Evolutionary conservation across 2,113 vertebrate species (phyloP).

Genomic region (Daboia siamensis): DNA sequence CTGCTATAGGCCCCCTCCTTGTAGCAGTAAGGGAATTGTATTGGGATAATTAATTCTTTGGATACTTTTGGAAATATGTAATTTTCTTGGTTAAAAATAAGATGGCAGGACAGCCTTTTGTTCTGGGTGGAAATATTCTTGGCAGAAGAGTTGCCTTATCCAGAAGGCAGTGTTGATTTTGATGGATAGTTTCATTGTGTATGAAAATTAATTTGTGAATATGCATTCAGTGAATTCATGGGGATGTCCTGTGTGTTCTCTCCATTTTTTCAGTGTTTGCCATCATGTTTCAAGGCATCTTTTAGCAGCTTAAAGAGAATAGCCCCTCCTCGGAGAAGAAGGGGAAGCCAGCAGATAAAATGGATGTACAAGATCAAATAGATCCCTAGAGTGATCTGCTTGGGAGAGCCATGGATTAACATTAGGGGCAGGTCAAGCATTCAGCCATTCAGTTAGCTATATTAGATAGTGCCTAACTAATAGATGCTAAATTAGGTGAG

Average conservation of each 20-base stretch:
- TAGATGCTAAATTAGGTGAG: not conserved
- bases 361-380: not conserved
- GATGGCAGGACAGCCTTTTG: slow-evolving; percentile 15
- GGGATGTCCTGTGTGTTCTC: slow-evolving; percentile 50
- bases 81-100: slow-evolving; percentile 50
- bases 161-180: slow-evolving; percentile 52
- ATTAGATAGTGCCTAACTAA: not conserved
- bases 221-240: slow-evolving; percentile 57
- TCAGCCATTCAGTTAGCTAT: not conserved
- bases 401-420: not conserved
- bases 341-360: not conserved
- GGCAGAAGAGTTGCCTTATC: slow-evolving; percentile 45
- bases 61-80: not conserved
- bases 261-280: slow-evolving; percentile 56
- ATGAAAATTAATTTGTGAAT: slow-evolving; percentile 58
- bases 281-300: slow-evolving; percentile 49
- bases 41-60: slow-evolving; percentile 38
- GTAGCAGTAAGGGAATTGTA: slow-evolving; percentile 43
- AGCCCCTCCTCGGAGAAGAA: not conserved
- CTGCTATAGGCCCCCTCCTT: not conserved
- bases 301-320: slow-evolving; percentile 59
- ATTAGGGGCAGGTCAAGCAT: not conserved
- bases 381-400: not conserved
- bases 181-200: slow-evolving; percentile 57
- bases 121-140: slow-evolving; percentile 41